phyloP scores from a whole-genome alignment of 2,113 vertebrate species.

The Tapirus terrestris region DNA sequence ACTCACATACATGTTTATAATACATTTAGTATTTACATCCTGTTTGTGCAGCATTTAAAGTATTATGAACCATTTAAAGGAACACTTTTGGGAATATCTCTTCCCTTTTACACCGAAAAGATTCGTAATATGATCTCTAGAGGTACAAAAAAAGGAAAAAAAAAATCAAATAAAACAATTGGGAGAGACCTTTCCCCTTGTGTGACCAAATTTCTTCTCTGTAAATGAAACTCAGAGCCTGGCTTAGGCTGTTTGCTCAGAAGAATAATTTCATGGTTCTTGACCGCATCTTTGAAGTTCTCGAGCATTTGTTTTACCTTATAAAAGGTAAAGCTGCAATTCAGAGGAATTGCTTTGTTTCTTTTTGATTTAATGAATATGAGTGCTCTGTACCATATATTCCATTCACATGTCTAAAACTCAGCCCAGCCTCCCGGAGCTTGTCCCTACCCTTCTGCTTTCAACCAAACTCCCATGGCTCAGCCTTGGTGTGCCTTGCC shows the following conservation, averaged over 20 bases:
- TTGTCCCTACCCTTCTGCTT: background rate
- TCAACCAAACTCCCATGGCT: background rate
- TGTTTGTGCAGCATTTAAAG: background rate
- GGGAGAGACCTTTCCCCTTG: background rate
- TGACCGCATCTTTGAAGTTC: background rate
- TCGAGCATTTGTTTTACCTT: background rate
- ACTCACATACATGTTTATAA: background rate
- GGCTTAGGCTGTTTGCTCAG: background rate
- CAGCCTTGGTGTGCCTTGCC: background rate
- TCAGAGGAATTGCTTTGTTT: background rate
- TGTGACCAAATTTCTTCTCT: background rate
- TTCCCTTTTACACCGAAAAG: background rate
- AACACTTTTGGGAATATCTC: background rate
- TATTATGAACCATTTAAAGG: background rate
- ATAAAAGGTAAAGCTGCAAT: background rate
- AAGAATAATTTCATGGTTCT: background rate
- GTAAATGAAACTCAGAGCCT: background rate
- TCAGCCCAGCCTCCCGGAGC: background rate
- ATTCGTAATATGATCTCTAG: background rate
- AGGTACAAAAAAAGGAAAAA: background rate
- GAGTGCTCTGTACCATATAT: background rate
- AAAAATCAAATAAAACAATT: background rate
- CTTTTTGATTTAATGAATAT: background rate
- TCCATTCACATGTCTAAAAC: rapidly evolving
- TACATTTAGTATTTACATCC: background rate